Conservation (phyloP, 2,888 invertebrate species). For the Drosophila robusta region DNA sequence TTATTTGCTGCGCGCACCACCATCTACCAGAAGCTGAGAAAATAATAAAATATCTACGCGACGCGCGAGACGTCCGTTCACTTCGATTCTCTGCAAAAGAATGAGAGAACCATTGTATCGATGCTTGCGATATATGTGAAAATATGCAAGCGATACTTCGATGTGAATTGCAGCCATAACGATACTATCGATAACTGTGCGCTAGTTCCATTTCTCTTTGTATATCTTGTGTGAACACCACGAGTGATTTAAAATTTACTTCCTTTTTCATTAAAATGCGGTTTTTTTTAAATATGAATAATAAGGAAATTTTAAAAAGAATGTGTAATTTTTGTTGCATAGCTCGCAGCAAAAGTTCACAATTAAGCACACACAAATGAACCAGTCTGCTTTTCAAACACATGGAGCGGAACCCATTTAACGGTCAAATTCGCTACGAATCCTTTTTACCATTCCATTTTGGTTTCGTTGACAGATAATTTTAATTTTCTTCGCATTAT, state of each 20-base stretch:
- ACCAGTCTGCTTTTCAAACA: neutral
- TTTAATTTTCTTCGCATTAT: neutral
- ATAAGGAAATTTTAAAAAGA: neutral
- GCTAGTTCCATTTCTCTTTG: slow-evolving; percentile 1
- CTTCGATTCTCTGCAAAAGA: slow-evolving; percentile 53
- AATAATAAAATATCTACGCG: slow-evolving; percentile 67
- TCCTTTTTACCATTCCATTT: neutral
- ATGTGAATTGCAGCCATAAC: neutral
- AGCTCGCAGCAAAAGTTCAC: neutral
- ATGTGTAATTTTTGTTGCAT: neutral
- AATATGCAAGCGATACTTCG: slow-evolving; percentile 6
- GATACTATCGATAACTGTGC: slow-evolving; percentile 28
- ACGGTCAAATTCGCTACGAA: neutral
- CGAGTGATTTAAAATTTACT: neutral
- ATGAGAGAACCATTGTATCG: slow-evolving; percentile 36
- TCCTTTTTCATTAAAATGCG: too few species aligned
- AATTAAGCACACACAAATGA: neutral
- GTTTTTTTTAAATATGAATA: too few species aligned
- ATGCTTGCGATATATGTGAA: slow-evolving; percentile 14
- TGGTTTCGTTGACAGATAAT: neutral
- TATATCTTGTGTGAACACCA: neutral
- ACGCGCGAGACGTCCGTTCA: slow-evolving; percentile 68
- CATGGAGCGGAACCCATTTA: neutral
- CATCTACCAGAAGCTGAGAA: slow-evolving; percentile 63
- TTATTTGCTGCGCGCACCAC: slow-evolving; percentile 68